Percentiles rank a stretch among this genome's conserved stretches.
Evolutionary conservation across 2,113 vertebrate species (phyloP).

Genomic region (Antechinus flavipes): DNA sequence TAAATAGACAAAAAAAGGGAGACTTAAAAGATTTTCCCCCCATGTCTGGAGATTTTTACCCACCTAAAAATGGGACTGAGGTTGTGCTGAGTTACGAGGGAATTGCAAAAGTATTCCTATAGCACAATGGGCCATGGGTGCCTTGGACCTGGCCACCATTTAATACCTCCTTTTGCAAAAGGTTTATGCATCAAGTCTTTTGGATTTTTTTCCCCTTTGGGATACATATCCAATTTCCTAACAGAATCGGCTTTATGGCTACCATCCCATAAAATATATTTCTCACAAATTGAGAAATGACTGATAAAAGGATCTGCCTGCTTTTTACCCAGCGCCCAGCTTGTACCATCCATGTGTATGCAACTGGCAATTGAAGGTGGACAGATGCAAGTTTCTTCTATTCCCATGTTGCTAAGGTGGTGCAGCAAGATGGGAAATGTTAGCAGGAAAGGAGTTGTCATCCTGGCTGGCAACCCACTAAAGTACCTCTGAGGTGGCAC

Average conservation of each 20-base stretch:
- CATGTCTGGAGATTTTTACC: neutral
- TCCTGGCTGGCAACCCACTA: conserved; percentile 14
- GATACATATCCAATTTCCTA: neutral
- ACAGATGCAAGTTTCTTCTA: neutral
- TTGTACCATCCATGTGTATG: neutral
- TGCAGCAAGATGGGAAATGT: neutral
- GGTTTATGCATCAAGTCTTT: neutral
- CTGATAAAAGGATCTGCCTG: neutral
- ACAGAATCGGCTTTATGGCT: conserved; percentile 5
- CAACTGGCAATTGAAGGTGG: neutral
- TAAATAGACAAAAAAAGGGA: neutral
- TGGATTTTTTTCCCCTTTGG: neutral
- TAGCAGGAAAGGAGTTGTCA: neutral
- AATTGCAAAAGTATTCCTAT: neutral
- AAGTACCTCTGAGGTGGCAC: neutral
- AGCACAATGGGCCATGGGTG: neutral
- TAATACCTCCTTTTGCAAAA: neutral
- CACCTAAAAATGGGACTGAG: neutral
- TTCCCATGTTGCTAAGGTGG: neutral
- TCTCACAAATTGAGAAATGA: neutral
- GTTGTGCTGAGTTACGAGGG: neutral
- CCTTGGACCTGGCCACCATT: neutral
- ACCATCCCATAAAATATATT: neutral
- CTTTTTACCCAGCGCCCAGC: neutral
- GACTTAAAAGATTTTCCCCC: neutral